These are phyloP conservation scores for Anguilla rostrata DNA, from an alignment of 2,113 vertebrate species.

Conservation along the genomic window DNA sequence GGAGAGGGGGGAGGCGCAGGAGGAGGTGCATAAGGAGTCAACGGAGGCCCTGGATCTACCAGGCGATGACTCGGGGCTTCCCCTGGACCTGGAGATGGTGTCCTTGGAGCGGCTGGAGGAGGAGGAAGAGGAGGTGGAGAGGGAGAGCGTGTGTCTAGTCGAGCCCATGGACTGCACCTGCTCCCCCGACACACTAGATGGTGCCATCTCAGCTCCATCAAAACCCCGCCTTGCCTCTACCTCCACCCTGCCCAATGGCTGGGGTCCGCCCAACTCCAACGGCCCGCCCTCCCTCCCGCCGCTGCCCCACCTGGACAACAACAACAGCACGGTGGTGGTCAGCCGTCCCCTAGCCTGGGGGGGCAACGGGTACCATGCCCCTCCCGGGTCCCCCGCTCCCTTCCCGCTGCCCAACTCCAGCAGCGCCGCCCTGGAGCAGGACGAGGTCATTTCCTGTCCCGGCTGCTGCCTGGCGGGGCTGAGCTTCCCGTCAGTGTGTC, in stretches of 20 bases:
- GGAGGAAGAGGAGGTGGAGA: slow-evolving; percentile 45
- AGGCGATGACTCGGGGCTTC: slow-evolving; percentile 44
- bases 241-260: slow-evolving; percentile 58
- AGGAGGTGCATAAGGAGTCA: neutral
- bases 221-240: slow-evolving; percentile 48
- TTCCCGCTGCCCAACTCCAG: slow-evolving; percentile 55
- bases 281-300: slow-evolving; percentile 63
- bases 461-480: slow-evolving; percentile 83
- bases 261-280: slow-evolving; percentile 61
- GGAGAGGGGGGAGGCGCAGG: neutral
- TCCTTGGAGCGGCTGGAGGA: slow-evolving; percentile 62
- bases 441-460: slow-evolving; percentile 82
- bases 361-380: slow-evolving; percentile 49
- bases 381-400: slow-evolving; percentile 31
- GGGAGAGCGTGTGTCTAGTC: slow-evolving; percentile 36
- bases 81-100: slow-evolving; percentile 63
- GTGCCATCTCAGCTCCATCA: slow-evolving; percentile 8
- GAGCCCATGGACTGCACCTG: slow-evolving; percentile 78
- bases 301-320: slow-evolving; percentile 68
- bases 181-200: slow-evolving; percentile 65
- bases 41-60: neutral
- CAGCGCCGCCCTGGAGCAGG: slow-evolving; percentile 70
- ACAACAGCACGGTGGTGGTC: slow-evolving; percentile 70
- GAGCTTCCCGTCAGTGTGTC: slow-evolving; percentile 81
- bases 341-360: slow-evolving; percentile 74